Evolutionary conservation across 2,888 invertebrate genomes (phyloP).

Genomic region (Pheosia tremula): DNA sequence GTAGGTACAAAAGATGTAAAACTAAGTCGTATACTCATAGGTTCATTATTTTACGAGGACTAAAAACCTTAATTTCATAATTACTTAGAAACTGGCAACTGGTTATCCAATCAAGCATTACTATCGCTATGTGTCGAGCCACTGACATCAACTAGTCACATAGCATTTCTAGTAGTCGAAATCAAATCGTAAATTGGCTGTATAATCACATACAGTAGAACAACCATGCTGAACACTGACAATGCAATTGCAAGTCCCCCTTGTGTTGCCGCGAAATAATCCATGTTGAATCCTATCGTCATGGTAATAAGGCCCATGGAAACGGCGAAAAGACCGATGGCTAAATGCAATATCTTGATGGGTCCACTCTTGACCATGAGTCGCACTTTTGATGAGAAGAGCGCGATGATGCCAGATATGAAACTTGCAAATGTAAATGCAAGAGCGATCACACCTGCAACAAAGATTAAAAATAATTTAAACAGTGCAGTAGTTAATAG

Average conservation of each 20-base stretch:
- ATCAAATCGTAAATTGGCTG: constrained; percentile 71
- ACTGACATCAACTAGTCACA: constrained; percentile 63
- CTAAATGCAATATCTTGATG: constrained; percentile 78
- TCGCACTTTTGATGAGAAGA: constrained; percentile 80
- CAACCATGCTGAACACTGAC: constrained; percentile 63
- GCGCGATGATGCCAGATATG: constrained; percentile 75
- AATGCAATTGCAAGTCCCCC: constrained; percentile 63
- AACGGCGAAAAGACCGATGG: constrained; percentile 79
- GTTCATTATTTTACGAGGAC: neutral
- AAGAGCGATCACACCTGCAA: constrained; percentile 80
- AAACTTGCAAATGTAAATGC: constrained; percentile 73
- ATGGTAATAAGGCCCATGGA: constrained; percentile 80
- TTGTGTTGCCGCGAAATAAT: constrained; percentile 56
- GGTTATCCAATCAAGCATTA: constrained; percentile 39
- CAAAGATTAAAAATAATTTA: constrained; percentile 3
- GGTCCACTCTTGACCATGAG: constrained; percentile 75
- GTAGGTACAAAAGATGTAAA: too few relatives aligned
- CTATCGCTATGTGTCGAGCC: constrained; percentile 64
- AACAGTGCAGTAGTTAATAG: too few relatives aligned
- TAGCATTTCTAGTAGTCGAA: constrained; percentile 57
- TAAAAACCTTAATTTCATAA: constrained; percentile 6
- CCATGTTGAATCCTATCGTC: constrained; percentile 72
- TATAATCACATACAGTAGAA: constrained; percentile 60
- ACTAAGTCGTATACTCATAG: too few relatives aligned
- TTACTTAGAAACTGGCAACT: neutral